A percentile compares a stretch with the other conserved stretches of the same genome.
Evolutionary conservation across 2,888 invertebrate genomes (phyloP).

Genomic region (Leptura quadrifasciata): DNA sequence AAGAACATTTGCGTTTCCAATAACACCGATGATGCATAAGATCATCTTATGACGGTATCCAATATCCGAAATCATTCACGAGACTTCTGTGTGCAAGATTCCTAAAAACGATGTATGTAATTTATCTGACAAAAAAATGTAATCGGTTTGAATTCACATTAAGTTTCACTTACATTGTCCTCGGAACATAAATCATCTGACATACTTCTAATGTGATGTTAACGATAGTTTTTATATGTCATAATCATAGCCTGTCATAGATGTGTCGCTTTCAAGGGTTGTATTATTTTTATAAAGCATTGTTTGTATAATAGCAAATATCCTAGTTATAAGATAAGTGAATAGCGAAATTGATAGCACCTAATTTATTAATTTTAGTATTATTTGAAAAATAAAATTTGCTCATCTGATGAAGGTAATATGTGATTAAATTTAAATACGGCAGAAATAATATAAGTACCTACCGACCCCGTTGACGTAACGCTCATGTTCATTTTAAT

Average conservation of each 20-base stretch:
- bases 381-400: not conserved
- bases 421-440: constrained; percentile 24
- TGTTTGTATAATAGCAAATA: constrained; percentile 4
- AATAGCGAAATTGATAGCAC: constrained; percentile 1
- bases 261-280: constrained; percentile 3
- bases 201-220: constrained; percentile 4
- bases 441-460: constrained; percentile 37
- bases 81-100: not conserved
- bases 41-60: too few relatives aligned
- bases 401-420: constrained; percentile 16
- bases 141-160: not conserved
- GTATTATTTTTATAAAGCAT: constrained; percentile 7
- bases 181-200: not conserved
- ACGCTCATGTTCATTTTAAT: constrained; percentile 28
- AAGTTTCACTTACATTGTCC: not conserved
- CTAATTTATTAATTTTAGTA: constrained; percentile 2
- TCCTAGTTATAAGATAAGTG: not conserved
- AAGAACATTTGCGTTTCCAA: too few relatives aligned
- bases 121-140: not conserved
- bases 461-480: constrained; percentile 1
- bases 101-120: not conserved
- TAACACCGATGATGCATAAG: too few relatives aligned
- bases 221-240: constrained; percentile 3
- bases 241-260: not conserved
- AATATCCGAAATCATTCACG: too few relatives aligned